Percentiles rank a stretch among this genome's conserved stretches.
phyloP scores from a whole-genome alignment of 2,797 vertebrate genomes.

The Microcaecilia unicolor region DNA sequence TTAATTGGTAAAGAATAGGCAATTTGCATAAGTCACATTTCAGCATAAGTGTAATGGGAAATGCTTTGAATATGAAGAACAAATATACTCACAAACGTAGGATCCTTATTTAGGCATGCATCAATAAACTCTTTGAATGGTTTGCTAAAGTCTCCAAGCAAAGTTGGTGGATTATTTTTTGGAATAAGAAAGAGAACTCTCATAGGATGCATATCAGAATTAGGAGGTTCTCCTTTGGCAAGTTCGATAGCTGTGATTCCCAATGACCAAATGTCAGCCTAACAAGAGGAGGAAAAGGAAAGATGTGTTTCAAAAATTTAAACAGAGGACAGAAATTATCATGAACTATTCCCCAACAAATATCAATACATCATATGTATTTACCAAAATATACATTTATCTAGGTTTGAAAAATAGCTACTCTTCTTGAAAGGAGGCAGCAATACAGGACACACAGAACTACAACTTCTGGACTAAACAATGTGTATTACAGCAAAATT shows the following conservation, averaged over 20 bases:
- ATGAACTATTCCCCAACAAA: background rate
- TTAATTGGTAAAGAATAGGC: too few species aligned
- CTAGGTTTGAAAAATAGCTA: too few species aligned
- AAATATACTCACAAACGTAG: slow-evolving; percentile 63
- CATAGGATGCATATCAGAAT: slow-evolving; percentile 72
- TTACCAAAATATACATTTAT: too few species aligned
- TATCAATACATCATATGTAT: too few species aligned
- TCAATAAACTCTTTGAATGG: slow-evolving; percentile 71
- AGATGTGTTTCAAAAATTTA: too few species aligned
- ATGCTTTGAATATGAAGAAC: background rate
- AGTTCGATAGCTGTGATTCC: slow-evolving; percentile 69
- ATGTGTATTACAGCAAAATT: too few species aligned
- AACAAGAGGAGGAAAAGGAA: slow-evolving; percentile 1
- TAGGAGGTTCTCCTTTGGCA: slow-evolving; percentile 68
- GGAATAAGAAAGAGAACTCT: slow-evolving; percentile 72
- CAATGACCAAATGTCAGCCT: slow-evolving; percentile 71
- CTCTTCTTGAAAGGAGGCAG: too few species aligned
- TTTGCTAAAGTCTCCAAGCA: slow-evolving; percentile 65
- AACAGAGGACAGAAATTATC: background rate
- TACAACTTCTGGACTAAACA: too few species aligned
- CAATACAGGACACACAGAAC: too few species aligned
- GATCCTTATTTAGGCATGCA: slow-evolving; percentile 69
- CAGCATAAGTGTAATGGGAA: too few species aligned
- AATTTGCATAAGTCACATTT: too few species aligned
- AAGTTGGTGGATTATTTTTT: slow-evolving; percentile 65